Evolutionary conservation across 2,888 invertebrate genomes (phyloP).

Genomic region (Trichacis sp.): DNA sequence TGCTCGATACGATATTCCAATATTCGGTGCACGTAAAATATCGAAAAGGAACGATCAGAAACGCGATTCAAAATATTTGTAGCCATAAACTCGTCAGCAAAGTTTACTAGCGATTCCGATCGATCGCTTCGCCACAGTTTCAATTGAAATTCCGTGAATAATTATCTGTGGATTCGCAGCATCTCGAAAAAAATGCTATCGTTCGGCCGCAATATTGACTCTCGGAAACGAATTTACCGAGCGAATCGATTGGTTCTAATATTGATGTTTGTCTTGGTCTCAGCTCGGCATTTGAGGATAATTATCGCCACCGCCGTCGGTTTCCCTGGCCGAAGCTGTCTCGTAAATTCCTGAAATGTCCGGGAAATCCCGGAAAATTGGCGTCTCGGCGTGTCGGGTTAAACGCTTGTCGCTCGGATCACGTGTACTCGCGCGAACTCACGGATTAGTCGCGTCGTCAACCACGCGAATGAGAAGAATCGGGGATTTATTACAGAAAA

Average conservation of each 20-base stretch:
- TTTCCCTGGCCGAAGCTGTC: constrained; percentile 29
- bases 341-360: constrained; percentile 37
- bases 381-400: constrained; percentile 27
- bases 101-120: no score
- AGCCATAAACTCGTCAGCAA: no score
- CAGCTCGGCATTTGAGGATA: constrained; percentile 27
- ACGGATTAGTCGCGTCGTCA: no score
- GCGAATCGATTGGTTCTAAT: constrained; percentile 29
- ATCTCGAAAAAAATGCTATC: background rate
- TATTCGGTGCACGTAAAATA: no score
- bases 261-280: constrained; percentile 40
- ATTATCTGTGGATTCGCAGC: no score
- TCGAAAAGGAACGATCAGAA: no score
- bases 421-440: background rate
- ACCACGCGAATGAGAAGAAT: no score
- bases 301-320: constrained; percentile 28
- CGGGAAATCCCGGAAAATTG: constrained; percentile 31
- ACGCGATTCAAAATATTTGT: no score
- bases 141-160: background rate
- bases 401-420: constrained; percentile 16
- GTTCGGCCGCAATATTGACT: constrained; percentile 7
- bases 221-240: constrained; percentile 15
- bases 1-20: no score
- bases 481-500: no score
- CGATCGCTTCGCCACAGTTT: background rate